Percentiles rank a stretch among this genome's conserved stretches.
phyloP scores from a whole-genome alignment of 2,797 vertebrate genomes.

The Coregonus suidteri region DNA sequence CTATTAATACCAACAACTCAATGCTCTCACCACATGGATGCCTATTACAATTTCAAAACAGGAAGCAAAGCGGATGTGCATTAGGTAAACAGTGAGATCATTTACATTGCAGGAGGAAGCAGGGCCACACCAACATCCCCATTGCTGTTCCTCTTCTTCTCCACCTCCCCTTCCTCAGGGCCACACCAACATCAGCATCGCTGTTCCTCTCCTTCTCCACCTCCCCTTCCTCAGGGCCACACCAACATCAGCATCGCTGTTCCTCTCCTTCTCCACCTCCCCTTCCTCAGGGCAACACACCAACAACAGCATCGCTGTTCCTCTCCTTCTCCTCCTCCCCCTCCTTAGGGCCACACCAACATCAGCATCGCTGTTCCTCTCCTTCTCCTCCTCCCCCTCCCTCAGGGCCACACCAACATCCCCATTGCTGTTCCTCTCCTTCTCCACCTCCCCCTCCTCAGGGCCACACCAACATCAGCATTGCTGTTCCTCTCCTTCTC shows the following conservation, averaged over 20 bases:
- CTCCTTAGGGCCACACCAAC: neutral
- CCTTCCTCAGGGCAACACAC: too few relatives aligned
- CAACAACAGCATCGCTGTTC: neutral
- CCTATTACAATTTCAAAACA: neutral
- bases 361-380: neutral
- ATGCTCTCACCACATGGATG: neutral
- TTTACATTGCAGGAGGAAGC: neutral
- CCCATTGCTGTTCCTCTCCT: too few relatives aligned
- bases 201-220: too few relatives aligned
- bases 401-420: too few relatives aligned
- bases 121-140: neutral
- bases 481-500: neutral
- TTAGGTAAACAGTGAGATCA: neutral
- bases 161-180: neutral
- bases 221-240: neutral
- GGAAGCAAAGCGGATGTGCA: neutral
- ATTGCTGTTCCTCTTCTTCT: neutral
- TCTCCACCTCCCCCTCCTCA: neutral
- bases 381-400: neutral
- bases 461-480: neutral
- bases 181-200: neutral
- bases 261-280: neutral
- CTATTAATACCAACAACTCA: neutral
- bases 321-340: too few relatives aligned
- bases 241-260: neutral